These are phyloP conservation scores for Chaetophractus vellerosus DNA, from an alignment of 2,797 vertebrate genomes.

Conservation along the genomic window DNA sequence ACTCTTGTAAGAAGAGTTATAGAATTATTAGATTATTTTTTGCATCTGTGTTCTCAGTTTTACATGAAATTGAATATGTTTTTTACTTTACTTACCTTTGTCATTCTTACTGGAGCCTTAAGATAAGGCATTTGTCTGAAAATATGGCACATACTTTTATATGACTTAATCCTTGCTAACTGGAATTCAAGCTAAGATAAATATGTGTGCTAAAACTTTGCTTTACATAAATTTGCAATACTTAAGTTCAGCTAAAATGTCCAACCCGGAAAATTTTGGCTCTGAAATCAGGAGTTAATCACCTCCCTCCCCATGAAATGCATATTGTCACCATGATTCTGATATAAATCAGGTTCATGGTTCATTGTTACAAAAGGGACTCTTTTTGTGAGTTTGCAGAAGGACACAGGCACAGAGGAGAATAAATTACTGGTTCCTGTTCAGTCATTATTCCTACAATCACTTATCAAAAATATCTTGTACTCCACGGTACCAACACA, in stretches of 20 bases:
- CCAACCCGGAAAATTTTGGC: neutral
- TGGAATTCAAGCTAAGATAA: conserved; percentile 23
- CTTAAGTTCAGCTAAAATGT: neutral
- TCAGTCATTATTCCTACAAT: neutral
- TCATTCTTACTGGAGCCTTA: neutral
- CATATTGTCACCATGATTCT: neutral
- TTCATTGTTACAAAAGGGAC: neutral
- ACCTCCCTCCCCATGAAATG: neutral
- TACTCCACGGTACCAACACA: neutral
- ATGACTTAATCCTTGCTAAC: neutral
- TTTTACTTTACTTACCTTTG: conserved; percentile 5
- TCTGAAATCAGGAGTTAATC: neutral
- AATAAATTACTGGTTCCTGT: neutral
- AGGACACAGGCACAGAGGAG: neutral
- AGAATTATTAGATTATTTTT: conserved; percentile 10
- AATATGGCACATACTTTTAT: neutral
- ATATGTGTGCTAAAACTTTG: neutral
- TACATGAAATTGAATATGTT: neutral
- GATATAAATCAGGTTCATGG: neutral
- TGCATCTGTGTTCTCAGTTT: neutral
- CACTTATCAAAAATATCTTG: neutral
- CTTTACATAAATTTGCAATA: neutral
- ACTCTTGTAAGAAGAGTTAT: neutral
- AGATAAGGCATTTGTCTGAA: neutral
- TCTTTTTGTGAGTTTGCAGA: neutral